A percentile compares a stretch with the other conserved stretches of the same genome.
These are phyloP conservation scores for Tychaedon coryphoeus DNA, from an alignment of 2,113 vertebrate species.

Conservation along the genomic window DNA sequence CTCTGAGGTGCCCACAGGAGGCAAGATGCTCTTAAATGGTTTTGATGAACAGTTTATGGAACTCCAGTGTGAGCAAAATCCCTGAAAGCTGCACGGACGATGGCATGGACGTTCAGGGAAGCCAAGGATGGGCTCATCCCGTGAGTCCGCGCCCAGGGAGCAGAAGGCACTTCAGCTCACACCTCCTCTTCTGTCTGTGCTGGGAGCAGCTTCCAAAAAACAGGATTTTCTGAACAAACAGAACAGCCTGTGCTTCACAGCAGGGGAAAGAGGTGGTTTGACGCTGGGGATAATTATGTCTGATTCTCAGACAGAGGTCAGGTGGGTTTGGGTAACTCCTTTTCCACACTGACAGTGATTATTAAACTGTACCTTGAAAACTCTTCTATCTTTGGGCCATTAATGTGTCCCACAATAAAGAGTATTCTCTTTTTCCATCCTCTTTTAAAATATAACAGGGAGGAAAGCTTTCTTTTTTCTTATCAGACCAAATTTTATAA, in stretches of 20 bases:
- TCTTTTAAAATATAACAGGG: background rate
- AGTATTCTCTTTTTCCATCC: background rate
- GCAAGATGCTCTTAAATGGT: background rate
- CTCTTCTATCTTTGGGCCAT: background rate
- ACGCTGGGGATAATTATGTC: background rate
- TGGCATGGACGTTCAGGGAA: no score
- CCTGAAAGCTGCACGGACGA: background rate
- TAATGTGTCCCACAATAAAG: background rate
- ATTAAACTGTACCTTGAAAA: background rate
- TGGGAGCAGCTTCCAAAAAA: background rate
- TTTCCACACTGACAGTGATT: background rate
- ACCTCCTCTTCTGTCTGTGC: background rate
- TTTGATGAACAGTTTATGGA: background rate
- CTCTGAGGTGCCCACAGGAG: background rate
- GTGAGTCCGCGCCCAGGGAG: background rate
- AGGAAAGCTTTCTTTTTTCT: background rate
- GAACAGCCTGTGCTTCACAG: background rate
- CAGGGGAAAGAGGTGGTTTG: fast-evolving
- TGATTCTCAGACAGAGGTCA: background rate
- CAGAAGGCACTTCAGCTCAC: background rate
- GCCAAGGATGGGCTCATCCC: background rate
- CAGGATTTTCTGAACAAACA: background rate
- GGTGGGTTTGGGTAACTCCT: background rate
- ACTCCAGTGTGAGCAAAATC: background rate
- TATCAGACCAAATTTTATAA: background rate